These are phyloP conservation scores for Nebria ingens DNA, from an alignment of 1,140 invertebrate species.

Conservation along the genomic window DNA sequence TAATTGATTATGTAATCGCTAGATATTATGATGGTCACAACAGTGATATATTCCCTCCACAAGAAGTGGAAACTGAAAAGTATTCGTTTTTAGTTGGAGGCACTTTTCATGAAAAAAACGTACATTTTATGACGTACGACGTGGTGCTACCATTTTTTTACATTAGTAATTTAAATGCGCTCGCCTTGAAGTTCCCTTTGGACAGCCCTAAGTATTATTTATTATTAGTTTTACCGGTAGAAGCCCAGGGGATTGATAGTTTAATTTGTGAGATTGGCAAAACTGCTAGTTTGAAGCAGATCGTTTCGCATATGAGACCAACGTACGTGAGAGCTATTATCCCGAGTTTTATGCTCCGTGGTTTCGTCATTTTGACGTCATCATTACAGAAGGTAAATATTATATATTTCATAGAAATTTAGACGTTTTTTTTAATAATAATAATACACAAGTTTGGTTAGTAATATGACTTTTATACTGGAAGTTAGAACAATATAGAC, in stretches of 20 bases:
- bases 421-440: too few relatives aligned
- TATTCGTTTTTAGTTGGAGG: slow-evolving; percentile 26
- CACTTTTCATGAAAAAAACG: slow-evolving; percentile 24
- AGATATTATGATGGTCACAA: slow-evolving; percentile 16
- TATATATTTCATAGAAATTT: too few relatives aligned
- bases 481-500: too few relatives aligned
- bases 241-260: slow-evolving; percentile 34
- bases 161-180: slow-evolving; percentile 55
- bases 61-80: slow-evolving; percentile 11
- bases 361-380: slow-evolving; percentile 63
- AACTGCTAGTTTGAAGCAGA: slow-evolving; percentile 45
- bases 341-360: slow-evolving; percentile 65
- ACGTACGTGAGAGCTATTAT: slow-evolving; percentile 61
- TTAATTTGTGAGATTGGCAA: slow-evolving; percentile 32
- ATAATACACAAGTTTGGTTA: too few relatives aligned
- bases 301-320: slow-evolving; percentile 52
- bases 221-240: slow-evolving; percentile 45
- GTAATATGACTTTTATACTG: too few relatives aligned
- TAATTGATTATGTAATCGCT: slow-evolving; percentile 19
- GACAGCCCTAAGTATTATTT: slow-evolving; percentile 56
- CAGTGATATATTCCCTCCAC: slow-evolving; percentile 12
- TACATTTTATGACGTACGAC: slow-evolving; percentile 55
- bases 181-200: slow-evolving; percentile 61
- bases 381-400: slow-evolving; percentile 68
- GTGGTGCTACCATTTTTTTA: slow-evolving; percentile 64